Evolutionary conservation across 2,888 invertebrate species (phyloP).

Genomic region (Drosophila paracracens): DNA sequence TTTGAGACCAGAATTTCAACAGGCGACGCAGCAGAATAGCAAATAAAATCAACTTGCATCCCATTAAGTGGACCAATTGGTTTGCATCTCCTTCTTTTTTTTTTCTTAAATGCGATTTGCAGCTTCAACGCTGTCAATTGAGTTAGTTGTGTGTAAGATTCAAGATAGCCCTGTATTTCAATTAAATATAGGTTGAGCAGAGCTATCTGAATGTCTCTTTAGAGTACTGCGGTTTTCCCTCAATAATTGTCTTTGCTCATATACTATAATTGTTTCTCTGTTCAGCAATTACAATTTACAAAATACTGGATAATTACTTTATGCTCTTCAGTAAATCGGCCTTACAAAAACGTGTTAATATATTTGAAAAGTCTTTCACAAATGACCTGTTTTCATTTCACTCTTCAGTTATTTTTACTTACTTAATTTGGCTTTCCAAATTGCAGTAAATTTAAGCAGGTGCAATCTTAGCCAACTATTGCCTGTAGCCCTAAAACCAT

Average conservation of each 20-base stretch:
- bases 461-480: background rate
- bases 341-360: background rate
- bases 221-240: background rate
- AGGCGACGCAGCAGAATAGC: background rate
- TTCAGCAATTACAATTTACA: background rate
- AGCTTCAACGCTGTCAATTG: background rate
- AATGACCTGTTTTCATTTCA: background rate
- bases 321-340: background rate
- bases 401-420: background rate
- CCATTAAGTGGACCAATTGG: conserved; percentile 11
- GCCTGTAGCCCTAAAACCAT: background rate
- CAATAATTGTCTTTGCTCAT: background rate
- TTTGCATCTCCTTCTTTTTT: background rate
- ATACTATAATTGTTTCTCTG: background rate
- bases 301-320: background rate
- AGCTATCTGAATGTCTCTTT: background rate
- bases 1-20: conserved; percentile 13
- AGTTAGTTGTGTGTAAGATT: background rate
- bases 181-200: background rate
- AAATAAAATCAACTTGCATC: conserved; percentile 18
- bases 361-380: background rate
- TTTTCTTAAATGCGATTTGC: conserved; percentile 5
- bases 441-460: background rate
- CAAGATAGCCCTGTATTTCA: background rate
- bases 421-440: background rate